Base-by-base conservation (phyloP, 2,113 vertebrate species). In the Tretioscincus oriximinensis region DNA sequence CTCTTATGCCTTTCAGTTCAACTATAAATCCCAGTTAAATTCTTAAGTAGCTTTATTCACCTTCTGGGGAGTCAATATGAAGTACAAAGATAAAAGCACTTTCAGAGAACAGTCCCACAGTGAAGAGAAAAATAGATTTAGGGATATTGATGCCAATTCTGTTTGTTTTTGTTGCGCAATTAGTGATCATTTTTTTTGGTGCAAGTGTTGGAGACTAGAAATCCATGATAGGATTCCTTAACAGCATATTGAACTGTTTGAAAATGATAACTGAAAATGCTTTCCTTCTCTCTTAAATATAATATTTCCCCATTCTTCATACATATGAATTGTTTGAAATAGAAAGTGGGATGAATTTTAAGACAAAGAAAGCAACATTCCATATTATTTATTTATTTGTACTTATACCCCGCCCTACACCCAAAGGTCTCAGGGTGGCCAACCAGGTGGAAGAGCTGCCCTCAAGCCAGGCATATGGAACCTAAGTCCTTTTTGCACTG, bases 31-130 rank as follows among this genome's bases (percentile, higher is more conserved):
- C 61, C 60, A 51, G 66, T 69, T 77, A 77, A 74, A 35, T 51
- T 82, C 83, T 85, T 80, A 85, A 78, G 69, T 74, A 77, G 73
- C 54, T 77, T n/a, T 14, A 77, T n/a, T 20, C n/a, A 78, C 51
- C 29, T 58, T 68, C 9, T 0, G 0, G 79, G 45, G 1, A 22
- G n/a, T 21, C 12, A 83, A 82, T 73, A 22, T 7, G n/a, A 0
- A 0, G 1, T 29, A 70, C 22, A 18, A 81, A 54, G 82, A 84
- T 28, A 75, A 41, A 31, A 78, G 10, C n/a, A 47, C 41, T 8
- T 20, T n/a, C 16, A 41, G 0, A 1, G 28, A 2, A 79, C 67
- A 88, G 76, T 45, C 8, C 1, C 8, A 16, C 12, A 29, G 5
- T 20, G 12, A 71, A 85, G 7, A 18, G 8, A 78, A 65, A 1